Evolutionary conservation across 2,888 invertebrate genomes (phyloP).

Genomic region (Drosophila pegasa): DNA sequence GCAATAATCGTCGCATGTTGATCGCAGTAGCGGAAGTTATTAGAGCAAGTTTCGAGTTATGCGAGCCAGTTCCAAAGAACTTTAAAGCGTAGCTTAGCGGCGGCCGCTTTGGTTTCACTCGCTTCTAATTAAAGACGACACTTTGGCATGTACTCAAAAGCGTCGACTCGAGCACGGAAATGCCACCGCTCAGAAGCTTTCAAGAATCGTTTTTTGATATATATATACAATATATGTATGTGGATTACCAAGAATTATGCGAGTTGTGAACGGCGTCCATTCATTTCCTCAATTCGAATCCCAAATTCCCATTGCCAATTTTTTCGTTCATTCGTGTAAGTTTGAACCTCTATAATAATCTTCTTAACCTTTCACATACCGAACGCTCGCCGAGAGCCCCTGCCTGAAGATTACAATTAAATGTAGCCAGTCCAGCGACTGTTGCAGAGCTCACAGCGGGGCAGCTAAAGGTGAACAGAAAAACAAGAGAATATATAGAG

Average conservation of each 20-base stretch:
- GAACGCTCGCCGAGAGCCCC: slow-evolving; percentile 58
- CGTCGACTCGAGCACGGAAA: slow-evolving; percentile 64
- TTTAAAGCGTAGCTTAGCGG: slow-evolving; percentile 37
- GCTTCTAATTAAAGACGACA: slow-evolving; percentile 78
- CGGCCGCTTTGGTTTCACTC: slow-evolving; percentile 64
- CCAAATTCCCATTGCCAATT: slow-evolving; percentile 21
- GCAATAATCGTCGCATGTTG: slow-evolving; percentile 60
- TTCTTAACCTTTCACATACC: slow-evolving; percentile 52
- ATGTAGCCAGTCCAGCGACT: slow-evolving; percentile 51
- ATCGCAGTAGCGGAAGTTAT: slow-evolving; percentile 71
- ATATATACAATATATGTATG: too few species aligned
- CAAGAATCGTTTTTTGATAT: slow-evolving; percentile 45
- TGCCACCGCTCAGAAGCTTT: slow-evolving; percentile 51
- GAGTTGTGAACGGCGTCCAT: slow-evolving; percentile 6
- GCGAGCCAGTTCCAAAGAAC: slow-evolving; percentile 68
- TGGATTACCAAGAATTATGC: slow-evolving; percentile 59
- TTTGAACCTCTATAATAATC: slow-evolving; percentile 43
- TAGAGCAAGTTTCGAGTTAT: slow-evolving; percentile 60
- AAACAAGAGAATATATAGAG: slow-evolving; percentile 14
- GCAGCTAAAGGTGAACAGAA: slow-evolving; percentile 41
- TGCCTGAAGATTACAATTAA: slow-evolving; percentile 77
- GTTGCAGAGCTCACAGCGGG: slow-evolving; percentile 64
- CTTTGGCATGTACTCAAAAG: slow-evolving; percentile 71
- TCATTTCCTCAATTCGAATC: slow-evolving; percentile 1
- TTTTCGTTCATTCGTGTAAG: background rate